Conservation (phyloP, 2,888 invertebrate genomes). For the Marronus borbonicus region DNA sequence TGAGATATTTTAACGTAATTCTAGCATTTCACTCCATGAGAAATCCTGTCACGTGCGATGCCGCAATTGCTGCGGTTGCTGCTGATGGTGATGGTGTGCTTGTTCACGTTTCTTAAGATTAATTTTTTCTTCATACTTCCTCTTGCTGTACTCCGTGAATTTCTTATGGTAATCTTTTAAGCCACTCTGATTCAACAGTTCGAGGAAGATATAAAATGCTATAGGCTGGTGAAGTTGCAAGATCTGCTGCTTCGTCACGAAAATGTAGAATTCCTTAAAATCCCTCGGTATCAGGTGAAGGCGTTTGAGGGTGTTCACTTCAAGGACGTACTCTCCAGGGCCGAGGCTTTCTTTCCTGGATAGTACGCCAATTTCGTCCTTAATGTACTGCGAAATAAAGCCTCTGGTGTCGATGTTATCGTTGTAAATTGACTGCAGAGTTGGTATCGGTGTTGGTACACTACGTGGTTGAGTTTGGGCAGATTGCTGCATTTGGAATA, state of each 20-base stretch:
- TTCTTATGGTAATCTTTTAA: slow-evolving; percentile 39
- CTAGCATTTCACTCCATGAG: neutral
- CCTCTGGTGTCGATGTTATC: slow-evolving; percentile 38
- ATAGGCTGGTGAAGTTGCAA: slow-evolving; percentile 42
- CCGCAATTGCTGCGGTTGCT: neutral
- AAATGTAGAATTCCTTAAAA: slow-evolving; percentile 45
- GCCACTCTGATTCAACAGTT: slow-evolving; percentile 43
- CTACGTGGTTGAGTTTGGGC: neutral
- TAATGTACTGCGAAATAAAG: slow-evolving; percentile 41
- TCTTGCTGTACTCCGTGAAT: slow-evolving; percentile 42
- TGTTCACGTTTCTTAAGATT: slow-evolving; percentile 6
- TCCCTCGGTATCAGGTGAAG: slow-evolving; percentile 35
- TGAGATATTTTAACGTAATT: neutral
- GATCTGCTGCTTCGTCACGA: slow-evolving; percentile 45
- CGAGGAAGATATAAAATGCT: slow-evolving; percentile 42
- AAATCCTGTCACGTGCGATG: slow-evolving; percentile 18
- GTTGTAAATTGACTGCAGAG: slow-evolving; percentile 33
- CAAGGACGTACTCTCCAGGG: slow-evolving; percentile 37
- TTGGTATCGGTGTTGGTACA: slow-evolving; percentile 10
- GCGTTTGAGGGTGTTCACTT: slow-evolving; percentile 27
- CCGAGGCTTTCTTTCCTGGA: slow-evolving; percentile 42
- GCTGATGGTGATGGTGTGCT: neutral
- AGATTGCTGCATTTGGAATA: neutral
- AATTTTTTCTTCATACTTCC: slow-evolving; percentile 27
- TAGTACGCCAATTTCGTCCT: slow-evolving; percentile 41